Percentiles rank a stretch among this genome's conserved stretches.
Conservation (phyloP, 2,113 vertebrate species). For the Puntigrus tetrazona region DNA sequence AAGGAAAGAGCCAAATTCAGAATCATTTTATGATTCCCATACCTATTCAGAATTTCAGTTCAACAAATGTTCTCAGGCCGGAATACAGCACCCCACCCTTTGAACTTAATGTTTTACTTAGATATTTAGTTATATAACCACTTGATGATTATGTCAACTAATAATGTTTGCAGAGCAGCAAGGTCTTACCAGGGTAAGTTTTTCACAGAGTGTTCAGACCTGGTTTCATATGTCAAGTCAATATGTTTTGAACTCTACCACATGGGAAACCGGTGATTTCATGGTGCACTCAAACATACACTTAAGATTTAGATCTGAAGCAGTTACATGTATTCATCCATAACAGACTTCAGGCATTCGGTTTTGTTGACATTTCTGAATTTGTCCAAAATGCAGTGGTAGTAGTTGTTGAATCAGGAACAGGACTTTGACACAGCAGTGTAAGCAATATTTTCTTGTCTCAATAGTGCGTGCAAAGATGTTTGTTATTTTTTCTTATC, state of each 20-base stretch:
- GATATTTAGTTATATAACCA: conserved; percentile 10
- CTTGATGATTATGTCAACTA: conserved; percentile 12
- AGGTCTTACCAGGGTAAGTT: conserved; percentile 20
- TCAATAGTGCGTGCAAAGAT: not conserved
- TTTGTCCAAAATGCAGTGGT: not conserved
- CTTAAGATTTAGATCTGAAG: conserved; percentile 37
- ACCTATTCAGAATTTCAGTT: not conserved
- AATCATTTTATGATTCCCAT: not conserved
- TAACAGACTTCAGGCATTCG: not conserved
- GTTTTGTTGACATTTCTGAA: conserved; percentile 18
- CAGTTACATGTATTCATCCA: conserved; percentile 26
- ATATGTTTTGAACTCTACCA: conserved; percentile 34
- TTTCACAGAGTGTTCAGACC: not conserved
- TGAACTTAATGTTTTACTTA: conserved; percentile 37
- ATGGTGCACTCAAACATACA: conserved; percentile 2
- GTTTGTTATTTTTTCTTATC: conserved; percentile 16
- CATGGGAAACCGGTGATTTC: conserved; percentile 31
- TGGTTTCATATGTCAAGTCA: conserved; percentile 34
- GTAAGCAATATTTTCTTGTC: conserved; percentile 1
- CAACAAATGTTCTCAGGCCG: not conserved
- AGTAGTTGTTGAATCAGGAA: not conserved
- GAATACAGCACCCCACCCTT: not conserved
- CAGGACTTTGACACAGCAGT: not conserved
- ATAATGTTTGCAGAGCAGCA: conserved; percentile 24
- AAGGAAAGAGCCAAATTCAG: not conserved